phyloP scores from a whole-genome alignment of 2,888 invertebrate genomes.

The Ommatoiulus sabulosus region DNA sequence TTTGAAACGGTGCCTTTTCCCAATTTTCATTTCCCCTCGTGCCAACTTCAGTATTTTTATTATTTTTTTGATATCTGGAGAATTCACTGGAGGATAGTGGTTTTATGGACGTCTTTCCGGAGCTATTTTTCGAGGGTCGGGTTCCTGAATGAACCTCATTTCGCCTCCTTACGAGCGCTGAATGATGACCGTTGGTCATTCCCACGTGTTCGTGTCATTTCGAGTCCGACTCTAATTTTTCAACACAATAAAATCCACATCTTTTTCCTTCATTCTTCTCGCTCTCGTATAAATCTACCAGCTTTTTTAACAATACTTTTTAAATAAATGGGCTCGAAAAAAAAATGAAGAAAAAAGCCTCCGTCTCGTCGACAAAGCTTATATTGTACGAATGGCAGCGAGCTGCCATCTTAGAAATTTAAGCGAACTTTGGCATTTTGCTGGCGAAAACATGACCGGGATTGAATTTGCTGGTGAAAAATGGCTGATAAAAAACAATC shows the following conservation, averaged over 20 bases:
- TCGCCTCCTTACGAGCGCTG: slow-evolving; percentile 23
- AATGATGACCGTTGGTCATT: slow-evolving; percentile 29
- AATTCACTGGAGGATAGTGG: slow-evolving; percentile 30
- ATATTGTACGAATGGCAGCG: background rate
- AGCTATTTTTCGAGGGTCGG: background rate
- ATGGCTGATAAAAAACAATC: background rate
- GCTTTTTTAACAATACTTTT: slow-evolving; percentile 33
- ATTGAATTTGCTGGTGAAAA: background rate
- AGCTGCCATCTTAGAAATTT: slow-evolving; percentile 9
- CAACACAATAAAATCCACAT: slow-evolving; percentile 27
- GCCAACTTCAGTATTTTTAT: slow-evolving; percentile 11
- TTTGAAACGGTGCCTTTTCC: background rate
- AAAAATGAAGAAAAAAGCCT: background rate
- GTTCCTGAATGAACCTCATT: slow-evolving; percentile 21
- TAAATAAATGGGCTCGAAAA: slow-evolving; percentile 8
- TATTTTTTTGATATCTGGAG: slow-evolving; percentile 18
- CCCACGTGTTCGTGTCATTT: slow-evolving; percentile 11
- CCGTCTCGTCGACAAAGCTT: background rate
- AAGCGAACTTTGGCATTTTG: slow-evolving; percentile 28
- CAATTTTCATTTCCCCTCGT: background rate
- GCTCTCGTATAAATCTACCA: background rate
- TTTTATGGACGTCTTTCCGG: background rate
- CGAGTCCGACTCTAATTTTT: slow-evolving; percentile 3
- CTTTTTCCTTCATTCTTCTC: slow-evolving; percentile 23
- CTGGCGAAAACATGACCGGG: background rate